Conservation (phyloP, 2,797 vertebrate genomes). For the Eulemur mongoz region DNA sequence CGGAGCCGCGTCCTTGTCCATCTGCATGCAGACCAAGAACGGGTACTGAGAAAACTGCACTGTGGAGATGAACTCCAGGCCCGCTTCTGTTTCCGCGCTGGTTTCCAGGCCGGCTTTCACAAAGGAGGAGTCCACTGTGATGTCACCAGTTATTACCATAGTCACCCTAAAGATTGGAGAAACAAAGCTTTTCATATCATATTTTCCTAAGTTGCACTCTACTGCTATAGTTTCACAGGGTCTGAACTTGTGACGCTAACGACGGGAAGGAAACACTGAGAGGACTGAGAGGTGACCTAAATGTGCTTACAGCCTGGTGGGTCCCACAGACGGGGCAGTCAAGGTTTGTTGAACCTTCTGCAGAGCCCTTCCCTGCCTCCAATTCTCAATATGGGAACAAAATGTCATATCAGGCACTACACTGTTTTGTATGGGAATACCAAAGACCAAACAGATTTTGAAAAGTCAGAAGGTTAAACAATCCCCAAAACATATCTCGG, state of each 20-base stretch:
- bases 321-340: accelerated
- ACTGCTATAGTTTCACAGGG: not conserved
- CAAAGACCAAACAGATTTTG: not conserved
- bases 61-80: slow-evolving; percentile 95
- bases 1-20: slow-evolving; percentile 93
- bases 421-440: not conserved
- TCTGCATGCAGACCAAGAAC: slow-evolving; percentile 98
- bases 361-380: not conserved
- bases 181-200: not conserved
- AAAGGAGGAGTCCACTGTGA: slow-evolving; percentile 94
- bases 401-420: not conserved
- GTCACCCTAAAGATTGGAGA: slow-evolving; percentile 87
- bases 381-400: not conserved
- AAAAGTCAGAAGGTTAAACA: not conserved
- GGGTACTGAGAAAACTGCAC: slow-evolving; percentile 99
- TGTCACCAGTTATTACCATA: slow-evolving; percentile 88
- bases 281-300: not conserved
- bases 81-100: slow-evolving; percentile 90
- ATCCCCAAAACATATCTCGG: not conserved
- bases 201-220: not conserved
- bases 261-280: not conserved
- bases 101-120: slow-evolving; percentile 91
- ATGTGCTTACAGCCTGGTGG: not conserved
- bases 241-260: not conserved
- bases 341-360: not conserved